Evolutionary conservation across 2,797 vertebrate genomes (phyloP), one percentile per base, ranked within the genome.

Genomic region (Danio aesculapii): DNA sequence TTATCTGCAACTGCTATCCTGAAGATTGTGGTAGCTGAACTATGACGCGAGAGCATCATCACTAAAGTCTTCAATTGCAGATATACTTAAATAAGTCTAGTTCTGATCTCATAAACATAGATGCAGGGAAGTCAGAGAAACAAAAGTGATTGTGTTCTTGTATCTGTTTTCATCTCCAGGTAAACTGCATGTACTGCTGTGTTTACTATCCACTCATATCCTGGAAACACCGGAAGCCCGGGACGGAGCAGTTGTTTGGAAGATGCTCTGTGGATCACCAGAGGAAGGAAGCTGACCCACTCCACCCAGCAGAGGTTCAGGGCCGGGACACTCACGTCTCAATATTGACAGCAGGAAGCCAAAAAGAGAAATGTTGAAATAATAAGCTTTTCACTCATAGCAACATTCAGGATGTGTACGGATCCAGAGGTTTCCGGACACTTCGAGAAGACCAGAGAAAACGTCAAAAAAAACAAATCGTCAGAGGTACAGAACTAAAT

Each of bases 241-340:
- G 30, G 49, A 75, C 55, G 41, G 62, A 69, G 13, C 49, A 63
- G 83, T 86, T 83, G 84, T 70, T 39, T 81, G 58, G 11, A 63
- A 58, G 61, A 21, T 57, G 70, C 76, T 75, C 17, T 12, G 13
- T 16, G 62, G 67, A 47, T 62, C 78, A 83, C 70, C 16, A n/a
- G n/a, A 79, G 81, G 89, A 91, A 92, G 92, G 91, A 94, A 91
- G 84, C 61, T 53, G 69, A 71, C 62, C n/a, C 50, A 66, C 88
- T 84, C 86, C 84, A 67, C 89, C 89, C 82, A 12, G 74, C 17
- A 58, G 82, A 30, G 86, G 87, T 87, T 88, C 87, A 87, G 71
- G 85, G 74, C 78, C 82, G 57, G 41, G 53, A 9, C 30, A 58
- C 58, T 83, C 53, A 1, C 73, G 67, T 80, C 55, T 62, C 61